A percentile compares a stretch with the other conserved stretches of the same genome.
Conservation (phyloP, 2,888 invertebrate genomes). For the Limulus polyphemus region DNA sequence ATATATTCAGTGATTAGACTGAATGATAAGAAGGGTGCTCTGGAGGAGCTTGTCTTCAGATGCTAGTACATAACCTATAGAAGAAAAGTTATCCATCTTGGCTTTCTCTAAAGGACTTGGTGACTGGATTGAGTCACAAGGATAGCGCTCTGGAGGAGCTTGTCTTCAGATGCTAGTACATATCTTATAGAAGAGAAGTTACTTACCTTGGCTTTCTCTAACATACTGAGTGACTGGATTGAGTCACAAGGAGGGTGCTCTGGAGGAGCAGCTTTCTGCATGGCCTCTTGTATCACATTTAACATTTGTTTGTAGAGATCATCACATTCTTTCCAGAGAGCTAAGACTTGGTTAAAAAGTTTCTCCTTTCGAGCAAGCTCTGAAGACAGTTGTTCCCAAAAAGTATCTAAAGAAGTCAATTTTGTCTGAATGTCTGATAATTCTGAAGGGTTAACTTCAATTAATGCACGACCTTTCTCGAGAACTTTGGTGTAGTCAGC, state of each 20-base stretch:
- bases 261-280: conserved; percentile 7
- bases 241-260: conserved; percentile 13
- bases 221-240: conserved; percentile 14
- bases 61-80: no score
- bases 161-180: no score
- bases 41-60: no score
- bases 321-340: conserved; percentile 18
- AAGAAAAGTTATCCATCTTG: no score
- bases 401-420: conserved; percentile 59
- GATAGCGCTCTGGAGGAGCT: no score
- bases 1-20: no score
- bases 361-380: conserved; percentile 14
- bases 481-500: conserved; percentile 8
- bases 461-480: conserved; percentile 15
- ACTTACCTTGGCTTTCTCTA: conserved; percentile 26
- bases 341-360: conserved; percentile 5
- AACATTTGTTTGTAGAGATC: conserved; percentile 4
- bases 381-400: conserved; percentile 55
- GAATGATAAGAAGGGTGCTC: conserved; percentile 12
- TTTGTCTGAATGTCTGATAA: conserved; percentile 64
- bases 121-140: no score
- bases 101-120: no score
- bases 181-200: background rate
- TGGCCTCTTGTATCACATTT: conserved; percentile 3
- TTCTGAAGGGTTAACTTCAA: conserved; percentile 18